Base-by-base conservation (phyloP, 1,140 invertebrate species). In the Globodera ellingtonae region DNA sequence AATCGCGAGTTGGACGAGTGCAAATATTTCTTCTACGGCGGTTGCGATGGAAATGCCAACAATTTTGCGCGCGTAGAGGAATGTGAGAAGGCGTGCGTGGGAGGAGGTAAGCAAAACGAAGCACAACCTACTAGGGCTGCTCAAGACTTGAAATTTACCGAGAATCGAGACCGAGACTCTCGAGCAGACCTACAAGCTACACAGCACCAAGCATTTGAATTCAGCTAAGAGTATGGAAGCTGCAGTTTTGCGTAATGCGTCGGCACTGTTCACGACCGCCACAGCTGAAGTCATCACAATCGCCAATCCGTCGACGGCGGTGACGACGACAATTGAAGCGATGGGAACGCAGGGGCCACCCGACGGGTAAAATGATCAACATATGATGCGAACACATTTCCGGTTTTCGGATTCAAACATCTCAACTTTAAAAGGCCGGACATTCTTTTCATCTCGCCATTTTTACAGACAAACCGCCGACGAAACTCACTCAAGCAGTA, bases 21-120 rank as follows among this genome's bases (percentile, higher is more conserved):
- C 87, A 91, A 92, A 52, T 92, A 93, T 48, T 95, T 95, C 89
- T 91, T 92, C 15, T 95, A 94, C 79, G 84, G 84, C 66, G 84
- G 84, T 10, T 96, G 94, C 88, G 93, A 93, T 74, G 94, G 94
- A 72, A 95, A 95, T 87, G 92, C 21, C 13, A 96, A 96, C 86
- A 92, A 93, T 86, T 96, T 94, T 90, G 89, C 93, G 7, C 93
- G 93, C 0, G 92, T 93, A 84, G 94, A 95, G 88, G 93, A 94
- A 72, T 96, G 95, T 75, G 92, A 95, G 87, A 90, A 94, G 81
- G 91, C 93, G 35, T 96, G 94, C 84, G 94, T 94, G 13, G 77
- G 72, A 46, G 81, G 7, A 52, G 35, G 13, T 18, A 47, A 74
- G 65, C 15, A 21, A 65, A 74, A 52, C 56, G 7, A 35, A 35